phyloP scores from a whole-genome alignment of 2,888 invertebrate species.

The Pristionchus entomophagus region DNA sequence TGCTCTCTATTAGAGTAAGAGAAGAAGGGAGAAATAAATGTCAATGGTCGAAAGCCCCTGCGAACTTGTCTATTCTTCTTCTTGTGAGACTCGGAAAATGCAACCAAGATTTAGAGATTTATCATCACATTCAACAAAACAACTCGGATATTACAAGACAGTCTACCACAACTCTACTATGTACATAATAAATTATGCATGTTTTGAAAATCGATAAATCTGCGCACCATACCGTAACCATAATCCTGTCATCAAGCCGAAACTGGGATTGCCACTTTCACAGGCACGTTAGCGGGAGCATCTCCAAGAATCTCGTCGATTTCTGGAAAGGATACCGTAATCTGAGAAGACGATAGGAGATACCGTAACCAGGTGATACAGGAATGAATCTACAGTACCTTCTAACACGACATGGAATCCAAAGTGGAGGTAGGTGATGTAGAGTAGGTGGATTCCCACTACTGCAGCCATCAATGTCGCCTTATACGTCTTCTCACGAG shows the following conservation, averaged over 20 bases:
- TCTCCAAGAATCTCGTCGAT: conserved; percentile 47
- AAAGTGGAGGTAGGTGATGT: conserved; percentile 79
- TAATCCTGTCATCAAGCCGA: background rate
- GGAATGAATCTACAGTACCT: conserved; percentile 65
- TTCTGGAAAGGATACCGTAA: conserved; percentile 1
- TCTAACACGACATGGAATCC: conserved; percentile 79
- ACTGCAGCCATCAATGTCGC: conserved; percentile 61
- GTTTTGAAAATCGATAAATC: conserved; percentile 3
- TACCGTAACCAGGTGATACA: background rate
- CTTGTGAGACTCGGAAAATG: too few relatives aligned
- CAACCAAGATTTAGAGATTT: background rate
- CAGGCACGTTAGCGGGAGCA: background rate
- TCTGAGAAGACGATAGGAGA: background rate
- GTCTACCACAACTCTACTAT: conserved; percentile 16
- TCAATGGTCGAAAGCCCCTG: too few relatives aligned
- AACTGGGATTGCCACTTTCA: background rate
- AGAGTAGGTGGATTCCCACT: conserved; percentile 77
- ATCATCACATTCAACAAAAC: background rate
- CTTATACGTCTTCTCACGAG: conserved; percentile 76
- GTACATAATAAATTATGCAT: conserved; percentile 34
- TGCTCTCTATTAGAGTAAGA: too few relatives aligned
- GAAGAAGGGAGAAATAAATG: too few relatives aligned
- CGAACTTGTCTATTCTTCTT: too few relatives aligned
- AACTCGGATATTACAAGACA: background rate
- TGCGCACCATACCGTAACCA: conserved; percentile 33